These are phyloP conservation scores for Potorous gilbertii DNA, from an alignment of 2,797 vertebrate species.

Conservation along the genomic window DNA sequence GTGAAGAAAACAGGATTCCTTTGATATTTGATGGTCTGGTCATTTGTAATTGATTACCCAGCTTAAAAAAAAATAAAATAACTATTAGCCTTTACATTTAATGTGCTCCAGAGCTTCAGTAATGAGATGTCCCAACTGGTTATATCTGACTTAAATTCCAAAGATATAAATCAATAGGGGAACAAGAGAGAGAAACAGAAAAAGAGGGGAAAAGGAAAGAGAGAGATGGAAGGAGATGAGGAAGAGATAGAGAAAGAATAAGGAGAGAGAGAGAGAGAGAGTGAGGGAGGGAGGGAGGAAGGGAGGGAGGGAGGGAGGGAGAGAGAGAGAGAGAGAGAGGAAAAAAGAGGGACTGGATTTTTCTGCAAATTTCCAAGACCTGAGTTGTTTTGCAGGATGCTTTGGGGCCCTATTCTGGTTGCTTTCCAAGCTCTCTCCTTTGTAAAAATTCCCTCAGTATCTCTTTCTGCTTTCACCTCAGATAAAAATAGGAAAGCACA, in stretches of 20 bases:
- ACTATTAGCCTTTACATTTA: slow-evolving; percentile 76
- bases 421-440: slow-evolving; percentile 67
- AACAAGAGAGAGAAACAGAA: not conserved
- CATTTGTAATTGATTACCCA: slow-evolving; percentile 81
- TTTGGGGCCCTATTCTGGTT: slow-evolving; percentile 62
- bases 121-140: slow-evolving; percentile 72
- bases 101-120: slow-evolving; percentile 74
- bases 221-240: not conserved
- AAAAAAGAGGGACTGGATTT: slow-evolving; percentile 58
- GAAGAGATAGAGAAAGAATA: not conserved
- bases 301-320: not conserved
- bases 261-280: not conserved
- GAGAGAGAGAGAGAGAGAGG: not conserved
- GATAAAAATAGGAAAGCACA: slow-evolving; percentile 42
- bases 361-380: slow-evolving; percentile 74
- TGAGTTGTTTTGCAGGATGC: slow-evolving; percentile 54
- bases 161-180: slow-evolving; percentile 63
- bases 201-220: not conserved
- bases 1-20: slow-evolving; percentile 75
- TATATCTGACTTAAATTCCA: slow-evolving; percentile 73
- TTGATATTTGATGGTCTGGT: slow-evolving; percentile 78
- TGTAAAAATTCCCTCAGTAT: slow-evolving; percentile 64
- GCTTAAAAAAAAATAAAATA: slow-evolving; percentile 61
- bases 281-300: not conserved
- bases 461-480: slow-evolving; percentile 61